phyloP scores from a whole-genome alignment of 2,113 vertebrate genomes.

The Lucifuga dentata region DNA sequence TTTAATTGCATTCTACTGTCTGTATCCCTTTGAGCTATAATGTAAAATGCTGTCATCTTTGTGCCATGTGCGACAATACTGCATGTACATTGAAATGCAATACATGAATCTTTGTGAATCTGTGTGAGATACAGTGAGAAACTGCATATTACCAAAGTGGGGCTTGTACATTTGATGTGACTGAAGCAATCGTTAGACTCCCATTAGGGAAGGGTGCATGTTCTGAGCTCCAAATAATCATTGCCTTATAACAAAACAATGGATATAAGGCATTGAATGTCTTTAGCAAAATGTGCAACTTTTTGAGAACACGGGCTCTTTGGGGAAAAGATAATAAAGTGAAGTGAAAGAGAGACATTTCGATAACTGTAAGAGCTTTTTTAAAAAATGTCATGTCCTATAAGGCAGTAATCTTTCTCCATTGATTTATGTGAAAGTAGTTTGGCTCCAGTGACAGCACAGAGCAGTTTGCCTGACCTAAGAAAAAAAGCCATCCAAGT shows the following conservation, averaged over 20 bases:
- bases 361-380: conserved; percentile 46
- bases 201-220: no score
- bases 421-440: conserved; percentile 60
- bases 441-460: conserved; percentile 44
- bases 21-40: neutral
- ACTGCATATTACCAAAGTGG: no score
- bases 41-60: no score
- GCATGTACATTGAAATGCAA: neutral
- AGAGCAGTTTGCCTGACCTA: conserved; percentile 42
- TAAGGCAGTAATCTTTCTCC: conserved; percentile 63
- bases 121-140: no score
- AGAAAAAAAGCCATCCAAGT: conserved; percentile 36
- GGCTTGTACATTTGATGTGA: conserved; percentile 1
- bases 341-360: conserved; percentile 30
- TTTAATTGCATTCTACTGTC: neutral
- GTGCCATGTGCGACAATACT: neutral
- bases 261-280: conserved; percentile 51
- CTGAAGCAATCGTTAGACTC: no score
- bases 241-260: no score
- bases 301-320: conserved; percentile 49
- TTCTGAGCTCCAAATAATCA: no score
- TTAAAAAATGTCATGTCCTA: conserved; percentile 63
- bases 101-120: no score
- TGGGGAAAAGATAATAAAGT: conserved; percentile 49
- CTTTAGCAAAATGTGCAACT: conserved; percentile 49